These are phyloP conservation scores for Molothrus aeneus DNA, from an alignment of 2,797 vertebrate species.

Conservation along the genomic window DNA sequence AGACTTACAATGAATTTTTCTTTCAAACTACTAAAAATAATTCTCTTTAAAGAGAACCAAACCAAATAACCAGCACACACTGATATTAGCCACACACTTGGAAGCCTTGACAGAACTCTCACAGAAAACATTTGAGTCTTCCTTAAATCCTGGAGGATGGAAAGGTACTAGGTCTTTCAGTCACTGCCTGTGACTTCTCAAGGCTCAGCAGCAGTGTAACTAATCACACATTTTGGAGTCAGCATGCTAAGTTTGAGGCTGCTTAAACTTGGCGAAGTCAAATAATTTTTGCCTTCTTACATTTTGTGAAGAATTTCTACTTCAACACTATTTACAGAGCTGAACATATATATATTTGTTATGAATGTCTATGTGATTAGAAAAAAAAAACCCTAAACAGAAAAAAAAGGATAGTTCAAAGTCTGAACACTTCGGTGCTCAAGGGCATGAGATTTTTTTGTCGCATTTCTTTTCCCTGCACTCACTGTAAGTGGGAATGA, in stretches of 20 bases:
- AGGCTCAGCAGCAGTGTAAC: background rate
- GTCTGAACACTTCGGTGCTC: background rate
- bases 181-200: background rate
- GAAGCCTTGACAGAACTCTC: constrained; percentile 31
- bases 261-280: background rate
- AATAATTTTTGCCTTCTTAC: background rate
- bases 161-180: background rate
- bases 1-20: background rate
- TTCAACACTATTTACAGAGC: background rate
- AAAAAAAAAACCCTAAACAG: background rate
- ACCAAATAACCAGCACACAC: constrained; percentile 24
- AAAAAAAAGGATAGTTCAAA: background rate
- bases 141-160: constrained; percentile 34
- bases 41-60: constrained; percentile 16
- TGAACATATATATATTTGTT: background rate
- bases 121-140: constrained; percentile 33
- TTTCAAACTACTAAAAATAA: background rate
- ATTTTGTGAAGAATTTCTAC: background rate
- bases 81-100: background rate
- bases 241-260: background rate
- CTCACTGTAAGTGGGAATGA: background rate
- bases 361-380: background rate
- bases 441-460: background rate
- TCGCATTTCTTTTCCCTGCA: background rate
- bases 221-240: background rate